Evolutionary conservation across 2,113 vertebrate species (phyloP).

Genomic region (Galeopterus variegatus): DNA sequence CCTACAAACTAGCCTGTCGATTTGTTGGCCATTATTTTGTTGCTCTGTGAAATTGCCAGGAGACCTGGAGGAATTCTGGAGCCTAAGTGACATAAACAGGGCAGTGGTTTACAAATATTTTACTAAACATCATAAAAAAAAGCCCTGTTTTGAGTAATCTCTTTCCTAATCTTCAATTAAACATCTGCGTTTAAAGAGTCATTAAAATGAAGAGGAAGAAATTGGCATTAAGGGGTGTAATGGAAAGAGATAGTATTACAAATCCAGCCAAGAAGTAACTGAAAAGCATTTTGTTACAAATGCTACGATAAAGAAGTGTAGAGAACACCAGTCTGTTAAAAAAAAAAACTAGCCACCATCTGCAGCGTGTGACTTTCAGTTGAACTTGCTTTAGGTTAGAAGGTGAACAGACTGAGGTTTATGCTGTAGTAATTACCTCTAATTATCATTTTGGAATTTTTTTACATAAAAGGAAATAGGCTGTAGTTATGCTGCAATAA

Average conservation of each 20-base stretch:
- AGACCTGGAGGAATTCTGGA: neutral
- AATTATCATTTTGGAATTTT: slow-evolving; percentile 75
- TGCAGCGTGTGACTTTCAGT: neutral
- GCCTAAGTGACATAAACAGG: neutral
- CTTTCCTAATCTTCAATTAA: slow-evolving; percentile 56
- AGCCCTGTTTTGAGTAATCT: neutral
- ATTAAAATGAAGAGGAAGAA: slow-evolving; percentile 60
- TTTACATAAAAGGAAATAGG: slow-evolving; percentile 82
- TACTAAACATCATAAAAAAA: slow-evolving; percentile 6
- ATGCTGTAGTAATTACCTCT: slow-evolving; percentile 65
- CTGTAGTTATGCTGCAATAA: slow-evolving; percentile 79
- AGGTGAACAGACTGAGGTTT: slow-evolving; percentile 65
- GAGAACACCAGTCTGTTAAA: neutral
- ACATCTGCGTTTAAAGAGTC: slow-evolving; percentile 24
- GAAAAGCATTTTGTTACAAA: neutral
- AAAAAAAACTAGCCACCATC: neutral
- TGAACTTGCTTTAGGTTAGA: slow-evolving; percentile 65
- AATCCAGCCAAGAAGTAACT: neutral
- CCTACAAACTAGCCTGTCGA: neutral
- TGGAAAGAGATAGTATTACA: neutral
- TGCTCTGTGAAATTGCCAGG: neutral
- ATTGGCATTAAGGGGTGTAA: neutral
- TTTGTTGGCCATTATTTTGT: neutral
- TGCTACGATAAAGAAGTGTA: neutral
- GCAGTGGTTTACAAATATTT: slow-evolving; percentile 18